A percentile compares a stretch with the other conserved stretches of the same genome.
Evolutionary conservation across 2,888 invertebrate genomes (phyloP).

Genomic region (Caradrina clavipalpis): DNA sequence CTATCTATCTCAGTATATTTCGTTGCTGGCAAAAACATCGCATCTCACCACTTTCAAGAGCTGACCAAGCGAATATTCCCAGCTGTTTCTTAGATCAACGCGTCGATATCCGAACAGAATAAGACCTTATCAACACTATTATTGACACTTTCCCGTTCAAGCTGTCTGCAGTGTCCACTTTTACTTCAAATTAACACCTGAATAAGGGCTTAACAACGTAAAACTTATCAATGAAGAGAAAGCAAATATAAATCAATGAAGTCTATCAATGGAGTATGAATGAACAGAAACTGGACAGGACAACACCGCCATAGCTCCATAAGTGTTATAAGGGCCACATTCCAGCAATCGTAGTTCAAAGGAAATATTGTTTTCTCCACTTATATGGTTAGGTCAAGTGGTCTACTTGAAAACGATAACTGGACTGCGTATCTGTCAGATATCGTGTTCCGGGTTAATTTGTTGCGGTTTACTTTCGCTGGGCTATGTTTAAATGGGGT

Average conservation of each 20-base stretch:
- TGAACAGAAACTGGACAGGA: constrained; percentile 56
- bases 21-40: no score
- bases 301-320: constrained; percentile 47
- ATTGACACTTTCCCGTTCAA: constrained; percentile 37
- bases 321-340: constrained; percentile 61
- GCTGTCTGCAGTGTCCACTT: constrained; percentile 21
- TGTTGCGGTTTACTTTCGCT: constrained; percentile 57
- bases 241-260: constrained; percentile 70
- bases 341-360: constrained; percentile 61
- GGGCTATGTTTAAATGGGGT: constrained; percentile 23
- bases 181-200: constrained; percentile 59
- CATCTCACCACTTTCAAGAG: background rate
- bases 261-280: constrained; percentile 70
- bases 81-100: background rate
- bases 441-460: constrained; percentile 63
- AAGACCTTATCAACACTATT: constrained; percentile 6
- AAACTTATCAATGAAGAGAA: constrained; percentile 70
- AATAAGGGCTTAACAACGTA: constrained; percentile 35
- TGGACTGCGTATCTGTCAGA: constrained; percentile 54
- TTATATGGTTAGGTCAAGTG: constrained; percentile 70
- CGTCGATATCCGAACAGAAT: constrained; percentile 9
- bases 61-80: background rate
- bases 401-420: constrained; percentile 66
- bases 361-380: constrained; percentile 74
- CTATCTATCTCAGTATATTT: no score